Percentiles rank a stretch among this genome's conserved stretches.
These are phyloP conservation scores for Enteromius anoplus DNA, from an alignment of 2,797 vertebrate species.

Conservation along the genomic window DNA sequence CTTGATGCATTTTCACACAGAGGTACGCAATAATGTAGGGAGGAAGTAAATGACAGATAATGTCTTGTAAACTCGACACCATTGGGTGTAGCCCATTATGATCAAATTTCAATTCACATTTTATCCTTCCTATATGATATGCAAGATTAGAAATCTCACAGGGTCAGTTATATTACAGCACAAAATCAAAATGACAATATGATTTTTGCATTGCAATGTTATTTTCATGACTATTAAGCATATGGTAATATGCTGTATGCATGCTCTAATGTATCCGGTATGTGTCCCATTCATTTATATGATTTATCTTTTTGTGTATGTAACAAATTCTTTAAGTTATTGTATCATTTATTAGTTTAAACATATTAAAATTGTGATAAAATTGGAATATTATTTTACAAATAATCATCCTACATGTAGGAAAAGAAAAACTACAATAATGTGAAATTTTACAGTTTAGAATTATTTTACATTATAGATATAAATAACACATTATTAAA, in stretches of 20 bases:
- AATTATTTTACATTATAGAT: not conserved
- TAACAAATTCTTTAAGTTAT: not conserved
- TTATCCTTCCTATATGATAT: slow-evolving; percentile 1
- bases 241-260: no score
- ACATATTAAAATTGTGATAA: not conserved
- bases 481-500: not conserved
- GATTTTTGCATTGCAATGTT: not conserved
- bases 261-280: no score
- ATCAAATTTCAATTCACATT: not conserved
- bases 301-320: not conserved
- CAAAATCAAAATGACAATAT: not conserved
- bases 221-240: not conserved
- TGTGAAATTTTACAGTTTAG: not conserved
- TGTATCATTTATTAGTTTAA: not conserved
- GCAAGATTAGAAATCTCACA: not conserved
- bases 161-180: not conserved
- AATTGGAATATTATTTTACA: not conserved
- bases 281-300: not conserved
- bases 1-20: no score
- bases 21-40: no score
- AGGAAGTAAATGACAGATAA: not conserved
- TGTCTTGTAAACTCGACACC: slow-evolving; percentile 7
- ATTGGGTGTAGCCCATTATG: slow-evolving; percentile 1
- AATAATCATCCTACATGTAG: not conserved
- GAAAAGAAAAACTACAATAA: no score